These are phyloP conservation scores for Vannuccia rotundouncinata DNA, from an alignment of 2,888 invertebrate genomes.

Conservation along the genomic window DNA sequence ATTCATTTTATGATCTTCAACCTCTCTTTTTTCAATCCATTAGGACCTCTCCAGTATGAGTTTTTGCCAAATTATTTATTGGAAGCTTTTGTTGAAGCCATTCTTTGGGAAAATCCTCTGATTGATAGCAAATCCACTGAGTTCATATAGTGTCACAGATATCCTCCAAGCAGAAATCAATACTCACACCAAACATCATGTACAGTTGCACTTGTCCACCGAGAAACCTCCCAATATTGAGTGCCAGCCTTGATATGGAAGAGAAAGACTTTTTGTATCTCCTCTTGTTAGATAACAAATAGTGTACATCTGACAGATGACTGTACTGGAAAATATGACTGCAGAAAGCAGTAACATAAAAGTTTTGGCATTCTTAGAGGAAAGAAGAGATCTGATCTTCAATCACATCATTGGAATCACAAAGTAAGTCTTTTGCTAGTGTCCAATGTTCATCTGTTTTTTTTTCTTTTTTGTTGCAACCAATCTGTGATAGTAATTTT, in stretches of 20 bases:
- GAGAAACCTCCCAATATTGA: constrained; percentile 1
- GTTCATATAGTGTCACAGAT: constrained; percentile 8
- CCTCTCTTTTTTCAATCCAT: not conserved
- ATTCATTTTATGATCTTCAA: not conserved
- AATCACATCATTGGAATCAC: not conserved
- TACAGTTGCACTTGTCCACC: not conserved
- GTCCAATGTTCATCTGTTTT: not conserved
- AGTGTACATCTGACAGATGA: not conserved
- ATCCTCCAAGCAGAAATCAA: not conserved
- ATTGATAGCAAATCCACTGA: constrained; percentile 24
- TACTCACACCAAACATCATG: not conserved
- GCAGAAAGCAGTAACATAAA: constrained; percentile 8
- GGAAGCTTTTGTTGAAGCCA: not conserved
- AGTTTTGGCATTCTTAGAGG: not conserved
- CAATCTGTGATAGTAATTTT: constrained; percentile 9
- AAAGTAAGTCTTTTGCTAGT: constrained; percentile 5
- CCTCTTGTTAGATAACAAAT: not conserved
- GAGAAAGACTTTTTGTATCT: not conserved
- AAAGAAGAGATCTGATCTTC: not conserved
- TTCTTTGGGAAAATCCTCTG: constrained; percentile 13
- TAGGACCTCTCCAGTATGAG: not conserved
- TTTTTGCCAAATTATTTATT: not conserved
- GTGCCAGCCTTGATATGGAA: constrained; percentile 10
- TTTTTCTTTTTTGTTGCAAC: constrained; percentile 10
- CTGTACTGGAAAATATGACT: not conserved